phyloP scores from a whole-genome alignment of 2,888 invertebrate genomes.

The Tortrix viridana region DNA sequence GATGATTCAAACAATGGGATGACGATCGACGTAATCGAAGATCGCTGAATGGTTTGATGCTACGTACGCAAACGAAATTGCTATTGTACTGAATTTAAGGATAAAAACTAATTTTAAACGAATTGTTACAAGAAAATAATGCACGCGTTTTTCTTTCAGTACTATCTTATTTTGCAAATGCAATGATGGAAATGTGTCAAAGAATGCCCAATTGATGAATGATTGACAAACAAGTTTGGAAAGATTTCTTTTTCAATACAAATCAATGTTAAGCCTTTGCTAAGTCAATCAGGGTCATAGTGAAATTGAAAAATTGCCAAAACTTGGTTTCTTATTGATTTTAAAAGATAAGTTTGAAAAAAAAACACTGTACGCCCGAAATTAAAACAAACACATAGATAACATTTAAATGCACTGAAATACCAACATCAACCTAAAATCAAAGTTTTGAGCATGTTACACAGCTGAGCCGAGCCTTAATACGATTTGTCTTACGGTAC shows the following conservation, averaged over 20 bases:
- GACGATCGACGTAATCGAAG: constrained; percentile 48
- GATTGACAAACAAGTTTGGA: no score
- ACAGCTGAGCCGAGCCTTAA: constrained; percentile 45
- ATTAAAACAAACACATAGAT: not conserved
- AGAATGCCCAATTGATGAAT: no score
- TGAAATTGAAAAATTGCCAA: no score
- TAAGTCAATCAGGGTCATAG: no score
- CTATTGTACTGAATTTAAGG: constrained; percentile 47
- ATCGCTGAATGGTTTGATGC: constrained; percentile 40
- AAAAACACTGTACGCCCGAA: not conserved
- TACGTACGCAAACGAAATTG: constrained; percentile 43
- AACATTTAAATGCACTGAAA: not conserved
- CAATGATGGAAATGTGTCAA: no score
- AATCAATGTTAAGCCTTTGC: no score
- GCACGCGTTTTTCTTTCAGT: no score
- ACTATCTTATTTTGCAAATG: no score
- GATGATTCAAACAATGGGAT: constrained; percentile 56
- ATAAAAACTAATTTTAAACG: not conserved
- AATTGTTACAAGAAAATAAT: not conserved
- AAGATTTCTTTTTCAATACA: no score
- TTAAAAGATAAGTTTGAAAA: no score
- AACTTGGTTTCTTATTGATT: no score
- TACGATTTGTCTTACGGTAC: constrained; percentile 47
- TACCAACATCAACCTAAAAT: not conserved
- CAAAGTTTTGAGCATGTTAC: not conserved